A percentile compares a stretch with the other conserved stretches of the same genome.
Conservation (phyloP, 2,113 vertebrate species). For the Siniperca knerii region DNA sequence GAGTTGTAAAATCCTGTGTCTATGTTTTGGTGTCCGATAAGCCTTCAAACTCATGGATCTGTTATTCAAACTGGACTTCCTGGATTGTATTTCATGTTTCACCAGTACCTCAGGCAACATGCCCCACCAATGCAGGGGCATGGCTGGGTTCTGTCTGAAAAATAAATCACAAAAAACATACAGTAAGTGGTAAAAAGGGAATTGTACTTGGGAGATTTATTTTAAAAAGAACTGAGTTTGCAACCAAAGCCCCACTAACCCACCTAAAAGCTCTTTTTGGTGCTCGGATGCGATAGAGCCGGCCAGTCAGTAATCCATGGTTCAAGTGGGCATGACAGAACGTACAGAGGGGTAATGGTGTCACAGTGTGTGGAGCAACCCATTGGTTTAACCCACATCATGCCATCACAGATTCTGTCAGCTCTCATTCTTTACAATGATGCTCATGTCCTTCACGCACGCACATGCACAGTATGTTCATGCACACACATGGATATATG, state of each 20-base stretch:
- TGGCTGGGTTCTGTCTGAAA: background rate
- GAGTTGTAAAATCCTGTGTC: background rate
- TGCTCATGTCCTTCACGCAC: constrained; percentile 25
- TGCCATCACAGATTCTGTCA: constrained; percentile 66
- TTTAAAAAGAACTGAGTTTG: background rate
- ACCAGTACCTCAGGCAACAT: background rate
- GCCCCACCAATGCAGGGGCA: background rate
- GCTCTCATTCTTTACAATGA: constrained; percentile 62
- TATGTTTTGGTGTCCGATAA: background rate
- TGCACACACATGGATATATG: constrained; percentile 17
- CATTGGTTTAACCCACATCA: constrained; percentile 70
- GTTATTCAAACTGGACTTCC: background rate
- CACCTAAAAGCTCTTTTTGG: constrained; percentile 35
- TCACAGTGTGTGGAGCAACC: constrained; percentile 66
- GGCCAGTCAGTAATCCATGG: constrained; percentile 12
- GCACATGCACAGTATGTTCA: background rate
- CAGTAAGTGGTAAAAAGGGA: background rate
- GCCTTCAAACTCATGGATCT: background rate
- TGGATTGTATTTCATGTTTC: background rate
- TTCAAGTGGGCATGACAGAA: constrained; percentile 53
- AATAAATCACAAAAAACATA: background rate
- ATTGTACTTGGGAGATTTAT: background rate
- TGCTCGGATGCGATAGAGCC: constrained; percentile 16
- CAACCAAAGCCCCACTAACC: background rate
- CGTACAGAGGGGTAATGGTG: constrained; percentile 61